Conservation (phyloP, 2,797 vertebrate species). For the Acanthurus tractus region DNA sequence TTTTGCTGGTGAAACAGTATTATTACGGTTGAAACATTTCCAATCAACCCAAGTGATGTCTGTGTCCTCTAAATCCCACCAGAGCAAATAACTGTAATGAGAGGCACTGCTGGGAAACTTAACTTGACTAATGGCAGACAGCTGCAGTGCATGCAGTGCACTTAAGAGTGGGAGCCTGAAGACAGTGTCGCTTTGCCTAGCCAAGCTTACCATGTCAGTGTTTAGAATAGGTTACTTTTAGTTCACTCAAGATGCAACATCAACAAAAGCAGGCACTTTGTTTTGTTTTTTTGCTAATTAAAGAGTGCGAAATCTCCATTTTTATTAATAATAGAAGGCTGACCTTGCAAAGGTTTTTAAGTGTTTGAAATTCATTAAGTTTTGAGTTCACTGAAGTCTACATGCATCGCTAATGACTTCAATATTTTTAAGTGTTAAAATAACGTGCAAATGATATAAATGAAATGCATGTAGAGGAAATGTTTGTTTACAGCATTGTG, state of each 20-base stretch:
- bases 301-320: neutral
- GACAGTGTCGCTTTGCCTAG: constrained; percentile 32
- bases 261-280: neutral
- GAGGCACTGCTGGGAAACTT: constrained; percentile 62
- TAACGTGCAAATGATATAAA: neutral
- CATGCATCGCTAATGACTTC: constrained; percentile 12
- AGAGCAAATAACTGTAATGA: constrained; percentile 46
- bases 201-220: constrained; percentile 40
- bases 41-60: constrained; percentile 28
- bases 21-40: constrained; percentile 2
- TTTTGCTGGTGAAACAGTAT: constrained; percentile 11
- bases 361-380: constrained; percentile 36
- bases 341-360: constrained; percentile 23
- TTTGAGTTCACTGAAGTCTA: constrained; percentile 19
- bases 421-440: constrained; percentile 12
- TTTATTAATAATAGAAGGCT: neutral
- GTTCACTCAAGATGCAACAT: constrained; percentile 26
- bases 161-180: constrained; percentile 29
- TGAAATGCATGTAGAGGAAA: too few relatives aligned
- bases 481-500: neutral
- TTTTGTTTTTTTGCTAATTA: constrained; percentile 1
- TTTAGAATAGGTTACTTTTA: neutral
- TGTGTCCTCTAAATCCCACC: constrained; percentile 29
- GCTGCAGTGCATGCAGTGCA: constrained; percentile 49
- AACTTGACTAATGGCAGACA: constrained; percentile 65